Base-by-base conservation (phyloP, 2,888 invertebrate genomes). In the Nephrocerus scutellatus region DNA sequence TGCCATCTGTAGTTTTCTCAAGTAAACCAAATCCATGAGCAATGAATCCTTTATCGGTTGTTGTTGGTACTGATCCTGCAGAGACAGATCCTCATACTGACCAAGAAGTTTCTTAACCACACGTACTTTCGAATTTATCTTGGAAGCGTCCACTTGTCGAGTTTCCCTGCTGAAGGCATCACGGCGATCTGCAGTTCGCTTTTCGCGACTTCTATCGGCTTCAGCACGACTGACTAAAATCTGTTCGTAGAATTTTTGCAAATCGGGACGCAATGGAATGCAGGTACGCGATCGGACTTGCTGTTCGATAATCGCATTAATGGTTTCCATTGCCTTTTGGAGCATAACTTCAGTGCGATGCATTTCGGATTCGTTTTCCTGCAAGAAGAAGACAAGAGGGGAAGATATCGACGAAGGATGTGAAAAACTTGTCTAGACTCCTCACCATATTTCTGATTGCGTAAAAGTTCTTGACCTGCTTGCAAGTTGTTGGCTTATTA, bases 271-370 rank as follows among this genome's bases (percentile, higher is more conserved):
- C 5, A 68, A 33, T 0, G 61, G 57, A 5, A 66, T 46, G 32
- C 69, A 68, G 0, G 60, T 44, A 2, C 56, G 49, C 1, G 54
- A 40, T 2, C 53, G 52, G 10, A 63, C 52, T 38, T 66, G 60
- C 10, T 59, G 55, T 4, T 68, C 64, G 15, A 68, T 61, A 3
- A 69, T 59, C 0, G 49, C 46, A 24, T 59, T 66, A 4, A 68
- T 55, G 2, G 57, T 51, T 3, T 51, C 48, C 55, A 67, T 61
- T 0, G 60, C 52, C 13, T 57, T 48, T 1, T 49, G 44, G 6
- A 68, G 42, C 56, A 68, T 57, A 4, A 49, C 10, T 37, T 68
- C 62, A 3, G 56, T 50, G 16, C 56, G 49, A 4, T 49, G 41
- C 9, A 60, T 41, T 40, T 50, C 36, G 2, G 46, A 37, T 16